These are phyloP conservation scores for Labeo calbasu DNA, from an alignment of 2,797 vertebrate genomes.

Conservation along the genomic window DNA sequence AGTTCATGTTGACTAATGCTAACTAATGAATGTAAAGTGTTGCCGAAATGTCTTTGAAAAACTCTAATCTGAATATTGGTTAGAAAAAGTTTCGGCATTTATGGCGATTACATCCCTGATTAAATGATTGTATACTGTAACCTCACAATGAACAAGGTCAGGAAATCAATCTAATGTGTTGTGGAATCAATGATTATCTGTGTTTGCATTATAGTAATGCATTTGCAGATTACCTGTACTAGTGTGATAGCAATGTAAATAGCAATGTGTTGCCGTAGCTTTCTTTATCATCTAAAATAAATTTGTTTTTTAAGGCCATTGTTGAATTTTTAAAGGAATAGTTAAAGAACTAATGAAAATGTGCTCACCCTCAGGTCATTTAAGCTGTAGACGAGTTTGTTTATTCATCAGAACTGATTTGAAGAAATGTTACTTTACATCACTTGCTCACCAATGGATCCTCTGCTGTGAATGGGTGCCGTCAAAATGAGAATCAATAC, in stretches of 20 bases:
- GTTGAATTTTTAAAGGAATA: background rate
- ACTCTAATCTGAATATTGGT: background rate
- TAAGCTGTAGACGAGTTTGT: background rate
- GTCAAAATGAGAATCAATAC: too few species aligned
- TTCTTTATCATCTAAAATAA: background rate
- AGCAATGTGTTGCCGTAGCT: background rate
- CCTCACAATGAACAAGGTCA: background rate
- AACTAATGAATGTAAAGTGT: too few species aligned
- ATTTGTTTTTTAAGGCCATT: background rate
- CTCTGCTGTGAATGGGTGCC: background rate
- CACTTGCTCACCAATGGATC: background rate
- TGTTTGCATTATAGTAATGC: background rate
- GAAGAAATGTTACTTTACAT: background rate
- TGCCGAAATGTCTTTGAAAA: background rate
- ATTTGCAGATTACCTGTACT: background rate
- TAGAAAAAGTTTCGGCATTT: background rate
- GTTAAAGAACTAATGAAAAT: background rate
- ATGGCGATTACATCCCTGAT: background rate
- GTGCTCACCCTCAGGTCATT: background rate
- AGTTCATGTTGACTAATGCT: too few species aligned
- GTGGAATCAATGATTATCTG: too few species aligned
- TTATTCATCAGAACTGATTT: too few species aligned
- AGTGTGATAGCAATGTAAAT: background rate
- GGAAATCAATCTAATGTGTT: background rate
- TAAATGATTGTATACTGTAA: background rate